A percentile compares a stretch with the other conserved stretches of the same genome.
Evolutionary conservation across 2,797 vertebrate species (phyloP).

Genomic region (Chromis chromis): DNA sequence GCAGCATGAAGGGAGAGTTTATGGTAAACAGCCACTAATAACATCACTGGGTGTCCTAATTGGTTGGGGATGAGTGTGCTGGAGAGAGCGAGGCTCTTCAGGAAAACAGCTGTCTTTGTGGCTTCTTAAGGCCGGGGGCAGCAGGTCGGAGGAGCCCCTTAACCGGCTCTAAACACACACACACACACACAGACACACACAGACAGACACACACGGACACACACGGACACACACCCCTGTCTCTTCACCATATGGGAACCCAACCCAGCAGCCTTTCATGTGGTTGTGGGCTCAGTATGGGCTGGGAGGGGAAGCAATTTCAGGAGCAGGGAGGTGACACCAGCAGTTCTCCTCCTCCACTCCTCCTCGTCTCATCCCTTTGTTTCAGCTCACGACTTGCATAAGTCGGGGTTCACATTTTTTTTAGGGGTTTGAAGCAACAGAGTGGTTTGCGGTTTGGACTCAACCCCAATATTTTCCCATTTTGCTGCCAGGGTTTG

Average conservation of each 20-base stretch:
- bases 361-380: slow-evolving; percentile 55
- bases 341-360: slow-evolving; percentile 13
- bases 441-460: slow-evolving; percentile 63
- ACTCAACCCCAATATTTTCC: slow-evolving; percentile 55
- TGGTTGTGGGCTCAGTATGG: slow-evolving; percentile 62
- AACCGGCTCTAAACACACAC: slow-evolving; percentile 53
- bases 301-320: slow-evolving; percentile 58
- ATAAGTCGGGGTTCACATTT: slow-evolving; percentile 46
- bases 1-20: slow-evolving; percentile 39
- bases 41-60: slow-evolving; percentile 77
- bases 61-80: slow-evolving; percentile 54
- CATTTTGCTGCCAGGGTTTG: slow-evolving; percentile 48
- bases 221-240: slow-evolving; percentile 43
- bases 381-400: slow-evolving; percentile 47
- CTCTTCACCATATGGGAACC: slow-evolving; percentile 76
- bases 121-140: slow-evolving; percentile 60
- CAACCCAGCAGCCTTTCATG: slow-evolving; percentile 77
- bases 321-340: slow-evolving; percentile 65
- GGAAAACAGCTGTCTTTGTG: slow-evolving; percentile 67
- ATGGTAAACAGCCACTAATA: slow-evolving; percentile 72
- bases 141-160: slow-evolving; percentile 57
- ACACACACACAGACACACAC: slow-evolving; percentile 30
- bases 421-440: slow-evolving; percentile 44
- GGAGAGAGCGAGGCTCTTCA: slow-evolving; percentile 43
- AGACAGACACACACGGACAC: slow-evolving; percentile 23